Evolutionary conservation across 2,113 vertebrate species (phyloP).

Genomic region (Marmota monax): DNA sequence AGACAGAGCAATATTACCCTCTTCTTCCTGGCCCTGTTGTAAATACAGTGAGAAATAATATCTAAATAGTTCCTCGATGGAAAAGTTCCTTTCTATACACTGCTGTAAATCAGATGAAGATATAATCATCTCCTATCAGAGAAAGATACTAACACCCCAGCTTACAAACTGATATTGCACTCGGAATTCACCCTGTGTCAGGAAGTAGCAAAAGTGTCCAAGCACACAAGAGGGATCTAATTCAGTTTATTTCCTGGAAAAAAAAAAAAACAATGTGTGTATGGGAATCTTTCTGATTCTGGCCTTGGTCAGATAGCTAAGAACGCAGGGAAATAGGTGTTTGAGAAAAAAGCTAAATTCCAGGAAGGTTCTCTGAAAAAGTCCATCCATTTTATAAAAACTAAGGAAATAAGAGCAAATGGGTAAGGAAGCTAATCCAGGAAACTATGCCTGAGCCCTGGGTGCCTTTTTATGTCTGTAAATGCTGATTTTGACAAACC

Average conservation of each 20-base stretch:
- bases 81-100: neutral
- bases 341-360: neutral
- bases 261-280: neutral
- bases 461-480: neutral
- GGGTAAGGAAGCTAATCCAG: neutral
- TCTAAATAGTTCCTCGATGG: neutral
- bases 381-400: neutral
- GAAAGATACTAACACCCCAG: neutral
- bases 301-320: neutral
- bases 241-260: neutral
- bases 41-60: constrained; percentile 14
- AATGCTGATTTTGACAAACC: neutral
- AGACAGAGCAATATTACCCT: neutral
- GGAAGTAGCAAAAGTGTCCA: neutral
- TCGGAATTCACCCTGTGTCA: neutral
- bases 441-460: neutral
- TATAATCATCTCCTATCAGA: neutral
- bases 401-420: neutral
- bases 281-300: neutral
- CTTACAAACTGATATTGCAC: neutral
- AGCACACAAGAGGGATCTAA: neutral
- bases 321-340: neutral
- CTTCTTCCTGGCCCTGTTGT: neutral
- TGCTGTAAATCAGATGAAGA: neutral
- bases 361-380: neutral